A percentile compares a stretch with the other conserved stretches of the same genome.
These are phyloP conservation scores for Crax fasciolata DNA, from an alignment of 2,797 vertebrate genomes.

Conservation along the genomic window DNA sequence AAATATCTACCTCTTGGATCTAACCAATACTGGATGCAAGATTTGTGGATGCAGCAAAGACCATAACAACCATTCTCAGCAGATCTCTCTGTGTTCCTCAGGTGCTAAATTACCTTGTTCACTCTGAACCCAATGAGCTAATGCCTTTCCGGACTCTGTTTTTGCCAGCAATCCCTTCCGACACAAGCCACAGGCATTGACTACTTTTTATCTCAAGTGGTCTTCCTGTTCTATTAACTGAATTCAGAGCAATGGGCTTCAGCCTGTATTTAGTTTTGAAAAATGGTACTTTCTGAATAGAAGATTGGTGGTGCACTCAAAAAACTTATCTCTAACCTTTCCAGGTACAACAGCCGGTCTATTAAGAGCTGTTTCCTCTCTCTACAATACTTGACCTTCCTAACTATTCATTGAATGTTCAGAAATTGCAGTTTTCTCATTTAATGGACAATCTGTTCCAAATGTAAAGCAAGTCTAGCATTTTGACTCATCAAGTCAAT, in stretches of 20 bases:
- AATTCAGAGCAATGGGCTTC: background rate
- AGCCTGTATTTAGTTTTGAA: background rate
- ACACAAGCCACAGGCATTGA: background rate
- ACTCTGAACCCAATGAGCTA: background rate
- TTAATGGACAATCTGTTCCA: background rate
- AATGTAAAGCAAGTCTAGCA: background rate
- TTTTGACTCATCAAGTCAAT: background rate
- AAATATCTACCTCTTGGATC: slow-evolving; percentile 42
- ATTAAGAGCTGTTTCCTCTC: background rate
- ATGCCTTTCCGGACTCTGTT: background rate
- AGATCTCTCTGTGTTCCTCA: background rate
- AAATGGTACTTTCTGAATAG: background rate
- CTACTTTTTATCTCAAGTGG: background rate
- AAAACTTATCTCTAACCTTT: background rate
- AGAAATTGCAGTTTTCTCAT: background rate
- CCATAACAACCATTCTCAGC: background rate
- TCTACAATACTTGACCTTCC: background rate
- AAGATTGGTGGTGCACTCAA: background rate
- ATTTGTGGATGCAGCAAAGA: slow-evolving; percentile 16
- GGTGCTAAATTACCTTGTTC: background rate
- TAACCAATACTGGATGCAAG: slow-evolving; percentile 34
- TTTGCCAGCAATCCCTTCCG: background rate
- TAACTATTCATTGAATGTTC: background rate
- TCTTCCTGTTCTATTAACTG: background rate
- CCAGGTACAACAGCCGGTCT: background rate